Evolutionary conservation across 2,888 invertebrate genomes (phyloP), one percentile per base, ranked within the genome.

Genomic region (Drosophila anomalata): DNA sequence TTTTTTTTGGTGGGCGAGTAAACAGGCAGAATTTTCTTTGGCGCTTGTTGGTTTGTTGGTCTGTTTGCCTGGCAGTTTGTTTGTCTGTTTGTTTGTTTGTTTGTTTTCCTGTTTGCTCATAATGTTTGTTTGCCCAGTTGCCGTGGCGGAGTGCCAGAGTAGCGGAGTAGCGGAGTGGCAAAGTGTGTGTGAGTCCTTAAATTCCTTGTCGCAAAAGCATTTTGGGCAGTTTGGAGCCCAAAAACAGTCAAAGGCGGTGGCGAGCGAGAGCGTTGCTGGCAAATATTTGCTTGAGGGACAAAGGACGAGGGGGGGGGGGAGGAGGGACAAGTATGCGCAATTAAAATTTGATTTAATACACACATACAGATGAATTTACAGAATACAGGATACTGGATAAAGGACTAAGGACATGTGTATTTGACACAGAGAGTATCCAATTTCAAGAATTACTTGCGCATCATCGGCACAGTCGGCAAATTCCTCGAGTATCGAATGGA

Each of bases 401-500:
- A 36, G 36, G 42, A 57, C 36, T 24, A 8, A 60, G 44, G 48
- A 70, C 41, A 50, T 56, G 53, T 65, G 41, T 59, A 53, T 77
- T 77, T 73, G 78, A 81, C 77, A 75, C 77, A 87, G 77, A 89
- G 78, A 88, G 78, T 89, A 90, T 89, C 86, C 88, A 89, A 89
- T 90, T 89, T 87, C 90, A 79, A 78, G 84, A 90, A 90, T 90
- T 89, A 87, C 87, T 89, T 90, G 80, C 88, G 78, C 83, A 77
- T 86, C 88, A 84, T 84, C 17, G 17, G 17, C 17, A 1, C 83
- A 79, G 83, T 60, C 76, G 88, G 85, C 29, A 81, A 90, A 90
- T 90, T 90, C 85, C 88, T 81, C 80, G 77, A 81, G 89, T 90
- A 90, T 91, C 90, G 89, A 90, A 91, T 88, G 90, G 91, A 91